Base-by-base conservation (phyloP, 1,140 invertebrate genomes). In the Drosophila gunungcola region DNA sequence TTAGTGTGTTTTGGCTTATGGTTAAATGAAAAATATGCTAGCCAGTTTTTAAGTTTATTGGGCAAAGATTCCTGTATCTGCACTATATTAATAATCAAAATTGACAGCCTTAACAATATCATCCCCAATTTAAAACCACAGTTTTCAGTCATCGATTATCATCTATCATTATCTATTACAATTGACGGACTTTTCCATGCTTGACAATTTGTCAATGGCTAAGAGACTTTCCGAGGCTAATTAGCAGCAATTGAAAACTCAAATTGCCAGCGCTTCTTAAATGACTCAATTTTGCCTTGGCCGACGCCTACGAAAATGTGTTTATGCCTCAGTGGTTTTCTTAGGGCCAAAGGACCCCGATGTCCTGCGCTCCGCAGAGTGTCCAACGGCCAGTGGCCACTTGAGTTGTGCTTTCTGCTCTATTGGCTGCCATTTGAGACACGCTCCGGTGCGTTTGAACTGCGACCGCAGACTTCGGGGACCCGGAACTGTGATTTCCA, bases 201-300 rank as follows among this genome's bases (percentile, higher is more conserved):
- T 51, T 67, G 75, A 86, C 79, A 86, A 82, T 49, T 80, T 88
- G 83, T 79, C 72, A 75, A 82, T 88, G 64, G 58, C 64, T 58
- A 21, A 38, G n/a, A 38, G 49, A 38, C 57, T n/a, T 54, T 54
- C 52, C 52, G 54, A 72, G 62, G 62, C 79, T 86, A 86, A 86
- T 86, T 86, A 86, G 76, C 83, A 88, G 70, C 83, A 86, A 86
- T 86, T 88, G 79, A 86, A 88, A 86, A 86, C 79, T 83, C 83
- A 88, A 86, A 86, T 85, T 86, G 74, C 61, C 60, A 36, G 43
- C 62, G 13, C 39, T 64, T 32, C 34, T 11, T 38, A 36, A 42
- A 68, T 68, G 39, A 67, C 62, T 68, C 65, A 69, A 55, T 60
- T 57, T 41, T 39, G 73, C 61, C 62, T 53, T 77, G 43, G 70